These are phyloP conservation scores for Tauraco erythrolophus DNA, from an alignment of 2,113 vertebrate genomes.

Conservation along the genomic window DNA sequence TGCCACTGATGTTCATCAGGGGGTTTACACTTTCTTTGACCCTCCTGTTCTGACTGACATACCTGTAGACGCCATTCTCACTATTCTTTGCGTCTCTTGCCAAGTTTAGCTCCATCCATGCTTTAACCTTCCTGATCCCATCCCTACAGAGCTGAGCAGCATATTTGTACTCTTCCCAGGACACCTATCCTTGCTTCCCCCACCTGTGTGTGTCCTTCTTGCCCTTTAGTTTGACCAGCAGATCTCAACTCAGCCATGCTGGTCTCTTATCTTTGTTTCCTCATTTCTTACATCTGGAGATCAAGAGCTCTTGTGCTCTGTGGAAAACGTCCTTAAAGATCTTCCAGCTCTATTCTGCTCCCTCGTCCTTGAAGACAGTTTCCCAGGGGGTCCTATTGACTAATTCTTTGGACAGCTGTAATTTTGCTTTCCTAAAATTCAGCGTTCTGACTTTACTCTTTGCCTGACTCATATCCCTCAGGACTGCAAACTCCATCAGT, in stretches of 20 bases:
- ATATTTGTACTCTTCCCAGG: neutral
- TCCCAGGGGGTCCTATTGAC: no score
- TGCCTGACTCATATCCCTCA: no score
- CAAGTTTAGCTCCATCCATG: neutral
- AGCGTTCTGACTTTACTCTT: no score
- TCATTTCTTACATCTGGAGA: neutral
- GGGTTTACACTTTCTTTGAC: neutral
- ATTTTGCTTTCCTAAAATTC: no score
- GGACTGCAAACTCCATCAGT: no score
- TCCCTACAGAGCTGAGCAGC: neutral
- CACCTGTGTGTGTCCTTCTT: neutral
- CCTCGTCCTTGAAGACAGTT: no score
- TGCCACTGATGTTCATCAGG: neutral
- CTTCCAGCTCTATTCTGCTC: no score
- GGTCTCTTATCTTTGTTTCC: neutral
- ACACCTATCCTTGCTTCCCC: no score
- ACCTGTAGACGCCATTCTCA: neutral
- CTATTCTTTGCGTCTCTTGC: neutral
- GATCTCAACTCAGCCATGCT: neutral
- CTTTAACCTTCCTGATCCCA: neutral
- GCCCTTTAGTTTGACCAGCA: neutral
- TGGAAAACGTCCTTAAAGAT: no score
- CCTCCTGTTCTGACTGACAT: neutral
- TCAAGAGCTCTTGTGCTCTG: neutral
- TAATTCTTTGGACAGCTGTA: no score